Percentiles rank a stretch among this genome's conserved stretches.
phyloP scores from a whole-genome alignment of 2,113 vertebrate species.

The Menura novaehollandiae region DNA sequence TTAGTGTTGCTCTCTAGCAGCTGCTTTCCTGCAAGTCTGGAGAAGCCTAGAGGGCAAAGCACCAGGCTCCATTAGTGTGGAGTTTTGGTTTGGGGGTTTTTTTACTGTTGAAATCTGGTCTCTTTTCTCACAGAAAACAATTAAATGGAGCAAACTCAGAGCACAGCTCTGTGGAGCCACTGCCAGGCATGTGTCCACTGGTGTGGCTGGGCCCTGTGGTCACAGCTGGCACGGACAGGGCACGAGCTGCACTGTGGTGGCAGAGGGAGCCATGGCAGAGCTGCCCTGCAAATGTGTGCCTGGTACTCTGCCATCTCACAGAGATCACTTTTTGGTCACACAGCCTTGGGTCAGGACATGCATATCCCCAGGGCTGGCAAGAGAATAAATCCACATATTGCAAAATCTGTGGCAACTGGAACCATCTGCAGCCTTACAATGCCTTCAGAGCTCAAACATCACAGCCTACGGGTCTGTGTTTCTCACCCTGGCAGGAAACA shows the following conservation, averaged over 20 bases:
- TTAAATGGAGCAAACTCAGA: background rate
- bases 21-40: background rate
- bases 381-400: background rate
- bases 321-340: background rate
- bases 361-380: background rate
- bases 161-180: background rate
- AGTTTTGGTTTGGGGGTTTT: background rate
- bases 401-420: background rate
- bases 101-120: background rate
- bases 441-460: background rate
- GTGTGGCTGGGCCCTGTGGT: background rate
- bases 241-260: background rate
- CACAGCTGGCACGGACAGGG: background rate
- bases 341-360: background rate
- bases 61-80: background rate
- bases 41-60: background rate
- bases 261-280: background rate
- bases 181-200: background rate
- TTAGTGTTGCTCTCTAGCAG: background rate
- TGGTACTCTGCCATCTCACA: background rate
- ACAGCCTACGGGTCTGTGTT: background rate
- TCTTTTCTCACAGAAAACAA: background rate
- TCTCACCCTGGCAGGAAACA: background rate
- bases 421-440: background rate
- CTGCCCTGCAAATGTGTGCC: background rate